These are phyloP conservation scores for Trileptium ribeirensis DNA, from an alignment of 2,888 invertebrate genomes.

Conservation along the genomic window DNA sequence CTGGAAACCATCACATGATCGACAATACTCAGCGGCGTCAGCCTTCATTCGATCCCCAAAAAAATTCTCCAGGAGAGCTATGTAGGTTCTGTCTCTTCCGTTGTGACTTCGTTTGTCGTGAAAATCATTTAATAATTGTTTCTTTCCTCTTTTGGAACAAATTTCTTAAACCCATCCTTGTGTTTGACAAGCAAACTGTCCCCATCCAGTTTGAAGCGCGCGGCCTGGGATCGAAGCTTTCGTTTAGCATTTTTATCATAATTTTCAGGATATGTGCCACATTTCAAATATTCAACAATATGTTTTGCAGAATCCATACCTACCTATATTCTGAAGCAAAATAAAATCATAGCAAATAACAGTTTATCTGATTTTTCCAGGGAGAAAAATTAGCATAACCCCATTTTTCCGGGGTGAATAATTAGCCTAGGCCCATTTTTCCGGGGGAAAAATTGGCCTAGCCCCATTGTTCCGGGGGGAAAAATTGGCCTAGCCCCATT, in stretches of 20 bases:
- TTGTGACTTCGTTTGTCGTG: slow-evolving; percentile 12
- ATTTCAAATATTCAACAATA: background rate
- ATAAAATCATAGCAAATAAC: background rate
- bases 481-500: background rate
- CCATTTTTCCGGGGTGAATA: background rate
- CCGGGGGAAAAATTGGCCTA: background rate
- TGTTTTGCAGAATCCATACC: background rate
- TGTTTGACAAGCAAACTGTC: background rate
- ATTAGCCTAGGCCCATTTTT: background rate
- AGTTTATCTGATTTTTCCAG: background rate
- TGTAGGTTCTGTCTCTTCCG: background rate
- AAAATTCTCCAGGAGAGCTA: no score
- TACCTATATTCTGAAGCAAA: background rate
- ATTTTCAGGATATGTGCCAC: background rate
- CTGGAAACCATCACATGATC: no score
- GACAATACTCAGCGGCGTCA: no score
- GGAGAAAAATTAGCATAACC: background rate
- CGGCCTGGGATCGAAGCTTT: background rate
- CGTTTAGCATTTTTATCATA: background rate
- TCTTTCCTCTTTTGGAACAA: background rate
- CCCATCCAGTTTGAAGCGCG: background rate
- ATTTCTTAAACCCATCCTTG: background rate
- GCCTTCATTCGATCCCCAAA: no score
- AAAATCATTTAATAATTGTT: slow-evolving; percentile 23
- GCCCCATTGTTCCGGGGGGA: background rate